Conservation (phyloP, 2,797 vertebrate species). For the Meda fulgida region DNA sequence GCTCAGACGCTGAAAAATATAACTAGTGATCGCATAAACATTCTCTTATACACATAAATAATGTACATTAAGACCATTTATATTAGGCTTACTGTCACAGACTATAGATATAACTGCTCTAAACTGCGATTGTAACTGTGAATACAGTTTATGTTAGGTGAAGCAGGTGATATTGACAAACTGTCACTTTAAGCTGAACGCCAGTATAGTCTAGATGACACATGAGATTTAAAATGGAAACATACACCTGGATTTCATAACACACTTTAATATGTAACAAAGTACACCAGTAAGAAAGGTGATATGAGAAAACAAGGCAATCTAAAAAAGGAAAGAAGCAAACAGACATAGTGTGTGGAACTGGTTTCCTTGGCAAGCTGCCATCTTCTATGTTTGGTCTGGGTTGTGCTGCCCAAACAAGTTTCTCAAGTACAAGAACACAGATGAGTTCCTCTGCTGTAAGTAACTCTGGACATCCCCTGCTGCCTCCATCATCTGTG, state of each 20-base stretch:
- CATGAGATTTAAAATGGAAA: neutral
- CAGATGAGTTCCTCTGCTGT: slow-evolving; percentile 1
- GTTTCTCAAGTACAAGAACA: slow-evolving; percentile 38
- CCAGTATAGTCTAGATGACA: neutral
- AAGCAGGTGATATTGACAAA: slow-evolving; percentile 1
- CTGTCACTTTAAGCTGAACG: neutral
- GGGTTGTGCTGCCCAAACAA: slow-evolving; percentile 36
- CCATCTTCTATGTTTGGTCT: neutral
- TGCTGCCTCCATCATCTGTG: slow-evolving; percentile 7
- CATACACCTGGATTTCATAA: slow-evolving; percentile 22
- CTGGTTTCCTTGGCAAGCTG: slow-evolving; percentile 14
- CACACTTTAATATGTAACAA: neutral
- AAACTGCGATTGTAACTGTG: neutral
- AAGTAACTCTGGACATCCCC: slow-evolving; percentile 32
- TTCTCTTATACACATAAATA: neutral
- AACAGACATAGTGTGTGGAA: neutral
- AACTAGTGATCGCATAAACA: slow-evolving; percentile 22
- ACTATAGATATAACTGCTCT: neutral
- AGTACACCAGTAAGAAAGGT: slow-evolving; percentile 1
- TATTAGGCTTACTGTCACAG: neutral
- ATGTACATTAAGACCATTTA: neutral
- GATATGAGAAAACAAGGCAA: neutral
- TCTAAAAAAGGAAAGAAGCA: slow-evolving; percentile 22
- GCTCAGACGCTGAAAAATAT: slow-evolving; percentile 37
- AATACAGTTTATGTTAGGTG: neutral